Conservation (phyloP, 64 coral and sea anemone genomes). For the Cladopsammia gracilis region DNA sequence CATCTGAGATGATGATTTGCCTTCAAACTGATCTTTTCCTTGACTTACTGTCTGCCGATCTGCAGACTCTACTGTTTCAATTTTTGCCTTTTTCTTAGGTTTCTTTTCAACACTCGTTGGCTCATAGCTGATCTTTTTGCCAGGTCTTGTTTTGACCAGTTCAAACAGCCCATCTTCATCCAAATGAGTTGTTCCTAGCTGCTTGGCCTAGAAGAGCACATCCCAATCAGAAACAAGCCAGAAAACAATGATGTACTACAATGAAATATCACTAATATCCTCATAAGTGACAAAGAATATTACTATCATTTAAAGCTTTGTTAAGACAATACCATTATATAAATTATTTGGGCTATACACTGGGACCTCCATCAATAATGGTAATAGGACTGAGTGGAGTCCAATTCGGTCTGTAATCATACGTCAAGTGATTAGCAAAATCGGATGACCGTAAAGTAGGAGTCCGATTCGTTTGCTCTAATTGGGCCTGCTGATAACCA, state of each 20-base stretch:
- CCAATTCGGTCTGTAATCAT: too few relatives aligned
- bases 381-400: too few relatives aligned
- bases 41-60: neutral
- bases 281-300: too few relatives aligned
- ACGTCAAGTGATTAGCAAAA: too few relatives aligned
- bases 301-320: too few relatives aligned
- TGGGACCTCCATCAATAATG: too few relatives aligned
- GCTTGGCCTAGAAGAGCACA: slow-evolving; percentile 49
- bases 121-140: slow-evolving; percentile 67
- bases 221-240: neutral
- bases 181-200: slow-evolving; percentile 74
- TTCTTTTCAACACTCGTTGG: slow-evolving; percentile 20
- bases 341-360: too few relatives aligned
- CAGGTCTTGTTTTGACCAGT: slow-evolving; percentile 71
- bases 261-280: too few relatives aligned
- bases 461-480: too few relatives aligned
- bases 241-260: neutral
- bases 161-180: slow-evolving; percentile 92
- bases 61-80: neutral
- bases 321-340: too few relatives aligned
- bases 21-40: neutral
- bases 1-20: neutral
- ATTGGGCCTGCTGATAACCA: too few relatives aligned
- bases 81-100: slow-evolving; percentile 43
- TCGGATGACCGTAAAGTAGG: too few relatives aligned